These are phyloP conservation scores for Dysdera silvatica DNA, from an alignment of 1,140 invertebrate genomes.

Conservation along the genomic window DNA sequence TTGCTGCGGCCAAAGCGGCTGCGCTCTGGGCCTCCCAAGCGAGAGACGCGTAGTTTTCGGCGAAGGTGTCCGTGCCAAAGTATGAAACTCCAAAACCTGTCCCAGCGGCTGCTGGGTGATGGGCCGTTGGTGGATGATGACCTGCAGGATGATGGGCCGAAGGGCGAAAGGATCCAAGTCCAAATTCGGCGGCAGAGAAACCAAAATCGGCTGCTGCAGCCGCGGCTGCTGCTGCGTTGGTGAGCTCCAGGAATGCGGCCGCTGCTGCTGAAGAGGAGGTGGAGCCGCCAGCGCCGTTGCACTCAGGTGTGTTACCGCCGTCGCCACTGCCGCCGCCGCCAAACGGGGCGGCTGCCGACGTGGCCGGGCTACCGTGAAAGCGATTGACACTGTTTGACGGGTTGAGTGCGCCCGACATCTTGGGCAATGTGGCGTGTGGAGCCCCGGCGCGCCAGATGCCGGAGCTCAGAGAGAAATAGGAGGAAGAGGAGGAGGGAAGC, in stretches of 20 bases:
- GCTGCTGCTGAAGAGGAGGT: too few species aligned
- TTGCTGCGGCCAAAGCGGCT: background rate
- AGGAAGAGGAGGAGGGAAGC: background rate
- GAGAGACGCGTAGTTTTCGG: constrained; percentile 21
- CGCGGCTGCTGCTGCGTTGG: constrained; percentile 15
- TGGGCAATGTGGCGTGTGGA: constrained; percentile 16
- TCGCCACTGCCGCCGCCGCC: too few species aligned
- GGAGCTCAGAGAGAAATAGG: constrained; percentile 9
- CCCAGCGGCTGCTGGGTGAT: constrained; percentile 3
- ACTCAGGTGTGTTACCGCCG: constrained; percentile 31
- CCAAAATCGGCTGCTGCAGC: constrained; percentile 18
- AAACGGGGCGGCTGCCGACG: background rate
- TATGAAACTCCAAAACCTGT: constrained; percentile 3
- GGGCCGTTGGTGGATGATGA: constrained; percentile 8
- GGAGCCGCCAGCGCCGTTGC: too few species aligned
- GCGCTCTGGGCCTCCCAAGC: constrained; percentile 21
- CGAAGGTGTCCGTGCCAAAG: background rate
- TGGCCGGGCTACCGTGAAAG: constrained; percentile 27
- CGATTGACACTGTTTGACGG: constrained; percentile 31
- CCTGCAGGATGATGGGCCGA: background rate
- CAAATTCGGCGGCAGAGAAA: constrained; percentile 3
- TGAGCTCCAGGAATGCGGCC: constrained; percentile 27
- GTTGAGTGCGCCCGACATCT: constrained; percentile 31
- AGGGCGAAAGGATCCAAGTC: too few species aligned
- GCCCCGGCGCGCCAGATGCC: constrained; percentile 18